phyloP scores from a whole-genome alignment of 2,888 invertebrate species.

The Lobophora halterata region DNA sequence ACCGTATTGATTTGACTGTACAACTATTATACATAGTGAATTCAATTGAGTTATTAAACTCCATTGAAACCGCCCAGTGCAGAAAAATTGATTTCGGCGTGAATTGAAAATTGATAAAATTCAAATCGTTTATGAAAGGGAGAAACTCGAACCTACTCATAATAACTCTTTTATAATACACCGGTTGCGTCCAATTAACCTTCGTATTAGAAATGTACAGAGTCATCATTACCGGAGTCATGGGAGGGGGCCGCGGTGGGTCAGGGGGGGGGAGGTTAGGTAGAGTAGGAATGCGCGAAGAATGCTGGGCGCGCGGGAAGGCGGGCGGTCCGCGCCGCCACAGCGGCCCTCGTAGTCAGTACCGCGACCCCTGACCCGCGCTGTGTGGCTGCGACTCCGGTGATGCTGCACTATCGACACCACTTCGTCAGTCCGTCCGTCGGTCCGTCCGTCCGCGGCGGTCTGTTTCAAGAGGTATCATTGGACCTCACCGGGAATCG shows the following conservation, averaged over 20 bases:
- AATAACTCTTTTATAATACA: conserved; percentile 68
- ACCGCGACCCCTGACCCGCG: conserved; percentile 65
- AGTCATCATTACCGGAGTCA: conserved; percentile 68
- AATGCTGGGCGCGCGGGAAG: conserved; percentile 58
- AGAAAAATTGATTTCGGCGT: conserved; percentile 34
- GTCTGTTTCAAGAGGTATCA: conserved; percentile 18
- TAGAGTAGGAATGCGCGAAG: conserved; percentile 39
- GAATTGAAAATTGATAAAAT: conserved; percentile 31
- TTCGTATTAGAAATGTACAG: conserved; percentile 69
- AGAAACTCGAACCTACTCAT: conserved; percentile 26
- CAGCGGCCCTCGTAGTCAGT: conserved; percentile 34
- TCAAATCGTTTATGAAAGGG: conserved; percentile 39
- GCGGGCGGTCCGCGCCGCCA: conserved; percentile 65
- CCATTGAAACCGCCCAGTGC: too few species aligned
- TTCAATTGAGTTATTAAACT: conserved; percentile 33
- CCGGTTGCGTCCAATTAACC: conserved; percentile 75
- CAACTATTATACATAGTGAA: too few species aligned
- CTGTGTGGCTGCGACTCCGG: conserved; percentile 52
- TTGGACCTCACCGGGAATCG: conserved; percentile 35
- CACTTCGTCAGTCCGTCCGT: conserved; percentile 21
- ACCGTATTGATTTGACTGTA: too few species aligned
- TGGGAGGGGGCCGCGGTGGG: conserved; percentile 43
- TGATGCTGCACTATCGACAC: conserved; percentile 54
- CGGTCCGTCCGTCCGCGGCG: conserved; percentile 18
- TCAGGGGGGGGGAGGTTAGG: conserved; percentile 22